Percentiles rank a stretch among this genome's conserved stretches.
Conservation (phyloP, 2,113 vertebrate species). For the Zootoca vivipara region DNA sequence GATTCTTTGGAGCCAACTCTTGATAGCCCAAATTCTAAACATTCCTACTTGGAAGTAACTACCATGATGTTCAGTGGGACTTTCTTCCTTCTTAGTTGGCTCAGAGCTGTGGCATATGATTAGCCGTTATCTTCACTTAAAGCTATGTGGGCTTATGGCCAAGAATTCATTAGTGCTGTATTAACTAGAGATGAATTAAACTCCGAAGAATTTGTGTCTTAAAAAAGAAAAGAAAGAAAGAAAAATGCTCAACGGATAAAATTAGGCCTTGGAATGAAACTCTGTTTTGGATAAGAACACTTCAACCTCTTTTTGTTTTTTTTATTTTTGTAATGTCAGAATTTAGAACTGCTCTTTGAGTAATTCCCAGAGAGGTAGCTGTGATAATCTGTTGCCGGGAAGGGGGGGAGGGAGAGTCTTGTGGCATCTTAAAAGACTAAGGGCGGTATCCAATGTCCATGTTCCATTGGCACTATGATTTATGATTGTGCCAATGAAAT, state of each 20-base stretch:
- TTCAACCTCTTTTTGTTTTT: neutral
- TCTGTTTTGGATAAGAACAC: neutral
- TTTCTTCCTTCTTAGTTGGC: neutral
- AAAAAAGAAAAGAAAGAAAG: too few relatives aligned
- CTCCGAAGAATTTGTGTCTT: constrained; percentile 7
- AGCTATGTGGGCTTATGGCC: neutral
- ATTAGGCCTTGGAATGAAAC: neutral
- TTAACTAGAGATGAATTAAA: constrained; percentile 1
- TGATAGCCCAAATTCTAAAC: neutral
- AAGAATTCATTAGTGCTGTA: constrained; percentile 11
- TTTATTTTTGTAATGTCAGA: neutral
- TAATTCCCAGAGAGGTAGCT: neutral
- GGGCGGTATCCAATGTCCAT: neutral
- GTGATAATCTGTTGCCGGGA: neutral
- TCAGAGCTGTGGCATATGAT: neutral
- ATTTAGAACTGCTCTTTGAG: neutral
- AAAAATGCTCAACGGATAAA: neutral
- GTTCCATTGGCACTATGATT: neutral
- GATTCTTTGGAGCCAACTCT: neutral
- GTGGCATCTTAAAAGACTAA: neutral
- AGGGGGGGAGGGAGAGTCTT: neutral
- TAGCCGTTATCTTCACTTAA: neutral
- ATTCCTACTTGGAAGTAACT: neutral
- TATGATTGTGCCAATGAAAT: too few relatives aligned
- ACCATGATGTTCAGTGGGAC: neutral